Conservation (phyloP, 2,113 vertebrate species). For the Anhinga rufa region DNA sequence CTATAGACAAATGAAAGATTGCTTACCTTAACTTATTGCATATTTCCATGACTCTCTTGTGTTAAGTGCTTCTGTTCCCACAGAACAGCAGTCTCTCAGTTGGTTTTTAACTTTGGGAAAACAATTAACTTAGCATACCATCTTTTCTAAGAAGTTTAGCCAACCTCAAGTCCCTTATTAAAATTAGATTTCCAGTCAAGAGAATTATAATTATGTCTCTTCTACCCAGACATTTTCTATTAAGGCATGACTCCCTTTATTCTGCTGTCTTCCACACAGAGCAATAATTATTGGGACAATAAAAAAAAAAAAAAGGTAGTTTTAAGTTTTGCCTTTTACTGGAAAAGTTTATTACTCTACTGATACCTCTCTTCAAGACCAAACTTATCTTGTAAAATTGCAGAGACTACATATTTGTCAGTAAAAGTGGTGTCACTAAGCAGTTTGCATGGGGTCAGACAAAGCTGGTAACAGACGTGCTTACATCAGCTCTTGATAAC, state of each 20-base stretch:
- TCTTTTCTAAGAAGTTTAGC: slow-evolving; percentile 31
- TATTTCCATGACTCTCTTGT: not conserved
- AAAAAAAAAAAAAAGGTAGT: not conserved
- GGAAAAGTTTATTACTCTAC: not conserved
- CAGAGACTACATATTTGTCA: not conserved
- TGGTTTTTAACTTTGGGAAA: slow-evolving; percentile 8
- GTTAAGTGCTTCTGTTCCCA: not conserved
- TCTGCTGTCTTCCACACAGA: slow-evolving; percentile 6
- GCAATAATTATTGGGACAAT: not conserved
- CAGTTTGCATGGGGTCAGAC: not conserved
- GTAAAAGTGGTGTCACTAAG: not conserved
- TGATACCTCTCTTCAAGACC: not conserved
- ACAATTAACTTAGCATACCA: slow-evolving; percentile 17
- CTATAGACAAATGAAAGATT: not conserved
- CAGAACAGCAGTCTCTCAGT: not conserved
- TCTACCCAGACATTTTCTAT: slow-evolving; percentile 44
- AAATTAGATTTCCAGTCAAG: slow-evolving; percentile 33
- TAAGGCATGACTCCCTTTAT: slow-evolving; percentile 2
- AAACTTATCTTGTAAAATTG: not conserved
- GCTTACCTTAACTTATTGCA: not conserved
- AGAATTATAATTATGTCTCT: slow-evolving; percentile 40
- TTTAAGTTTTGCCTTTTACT: not conserved
- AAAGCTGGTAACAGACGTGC: not conserved
- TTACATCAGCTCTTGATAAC: slow-evolving; percentile 27
- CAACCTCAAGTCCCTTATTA: slow-evolving; percentile 33